Evolutionary conservation across 1,140 invertebrate genomes (phyloP), one percentile per base, ranked within the genome.

Genomic region (Drosophila gunungcola): DNA sequence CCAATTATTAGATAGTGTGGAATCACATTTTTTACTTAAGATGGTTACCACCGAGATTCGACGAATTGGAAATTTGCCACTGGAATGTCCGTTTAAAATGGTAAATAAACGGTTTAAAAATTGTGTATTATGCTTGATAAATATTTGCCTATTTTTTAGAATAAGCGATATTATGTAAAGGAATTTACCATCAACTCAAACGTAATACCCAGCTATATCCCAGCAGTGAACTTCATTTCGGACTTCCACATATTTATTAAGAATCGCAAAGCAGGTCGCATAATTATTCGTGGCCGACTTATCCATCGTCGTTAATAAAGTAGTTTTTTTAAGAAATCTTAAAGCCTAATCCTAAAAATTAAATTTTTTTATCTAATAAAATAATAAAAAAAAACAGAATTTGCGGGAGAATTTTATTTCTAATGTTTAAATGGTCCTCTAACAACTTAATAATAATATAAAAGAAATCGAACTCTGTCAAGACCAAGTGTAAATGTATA

Each of bases 81-180:
- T 73, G 9, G 11, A 67, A 4, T 79, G 74, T 36, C 75, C 75
- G 3, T 63, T 75, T 1, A 69, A 63, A 43, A 76, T 16, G 54
- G 75, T 75, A 16, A 21, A n/a, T 21, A 41, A 12, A 34, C 2
- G 6, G 13, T 2, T 9, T 52, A 7, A 11, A 41, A 10, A 56
- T 5, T 29, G 25, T 38, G 2, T 12, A 49, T 2, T 3, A 38
- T 12, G 3, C 0, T 7, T 13, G 6, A 11, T 13, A 10, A 4
- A 34, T 25, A 11, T 6, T 34, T 32, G 12, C 27, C 4, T 38
- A 7, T 54, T 3, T 29, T 41, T 11, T 3, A 61, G 58, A 61
- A 61, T n/a, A 57, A 29, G 10, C 46, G n/a, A 5, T 75, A 68
- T 34, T 57, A 34, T 38, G 9, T 75, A 3, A 36, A 72, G 4